A percentile compares a stretch with the other conserved stretches of the same genome.
Evolutionary conservation across 2,888 invertebrate species (phyloP).

Genomic region (Eupithecia dodoneata): DNA sequence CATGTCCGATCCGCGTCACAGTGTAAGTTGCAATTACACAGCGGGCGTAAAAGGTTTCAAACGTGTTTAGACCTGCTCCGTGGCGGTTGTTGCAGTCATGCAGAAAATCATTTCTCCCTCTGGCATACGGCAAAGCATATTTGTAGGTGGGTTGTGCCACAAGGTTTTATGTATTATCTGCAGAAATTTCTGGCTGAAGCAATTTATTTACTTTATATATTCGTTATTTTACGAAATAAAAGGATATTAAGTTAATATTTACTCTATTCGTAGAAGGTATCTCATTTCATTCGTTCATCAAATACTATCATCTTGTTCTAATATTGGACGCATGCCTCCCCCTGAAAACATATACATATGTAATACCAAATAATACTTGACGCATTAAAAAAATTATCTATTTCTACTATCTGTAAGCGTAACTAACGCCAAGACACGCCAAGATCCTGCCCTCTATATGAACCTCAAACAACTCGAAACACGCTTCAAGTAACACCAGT

Average conservation of each 20-base stretch:
- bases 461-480: slow-evolving; percentile 41
- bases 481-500: slow-evolving; percentile 45
- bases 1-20: slow-evolving; percentile 47
- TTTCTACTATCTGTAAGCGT: neutral
- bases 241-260: neutral
- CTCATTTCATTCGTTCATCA: neutral
- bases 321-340: too few relatives aligned
- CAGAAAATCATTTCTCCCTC: neutral
- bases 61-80: neutral
- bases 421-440: neutral
- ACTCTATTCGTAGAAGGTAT: neutral
- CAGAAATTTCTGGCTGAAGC: neutral
- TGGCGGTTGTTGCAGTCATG: neutral
- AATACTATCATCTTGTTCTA: neutral
- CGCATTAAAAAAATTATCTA: neutral
- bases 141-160: neutral
- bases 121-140: neutral
- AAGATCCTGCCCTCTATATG: neutral
- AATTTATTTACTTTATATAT: too few relatives aligned
- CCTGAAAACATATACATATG: too few relatives aligned
- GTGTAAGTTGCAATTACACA: slow-evolving; percentile 17
- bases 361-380: neutral
- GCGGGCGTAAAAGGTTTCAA: neutral
- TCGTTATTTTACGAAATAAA: neutral
- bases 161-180: neutral